Evolutionary conservation across 2,113 vertebrate species (phyloP).

Genomic region (Ellobius talpinus): DNA sequence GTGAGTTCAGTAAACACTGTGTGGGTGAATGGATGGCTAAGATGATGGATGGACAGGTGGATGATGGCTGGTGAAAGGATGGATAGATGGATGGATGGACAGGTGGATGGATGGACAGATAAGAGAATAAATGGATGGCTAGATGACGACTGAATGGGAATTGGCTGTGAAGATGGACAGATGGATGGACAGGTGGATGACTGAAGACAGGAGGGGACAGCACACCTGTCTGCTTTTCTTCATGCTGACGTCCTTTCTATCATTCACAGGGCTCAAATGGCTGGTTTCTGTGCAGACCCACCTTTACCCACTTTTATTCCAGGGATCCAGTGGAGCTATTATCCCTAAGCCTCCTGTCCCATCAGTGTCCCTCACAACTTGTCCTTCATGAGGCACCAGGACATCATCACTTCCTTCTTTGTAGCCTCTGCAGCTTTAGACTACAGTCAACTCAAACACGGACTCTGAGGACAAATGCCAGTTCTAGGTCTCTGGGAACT

Average conservation of each 20-base stretch:
- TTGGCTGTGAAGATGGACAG: not conserved
- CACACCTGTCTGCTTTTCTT: not conserved
- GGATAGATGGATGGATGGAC: no score
- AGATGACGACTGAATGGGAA: not conserved
- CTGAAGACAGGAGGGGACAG: not conserved
- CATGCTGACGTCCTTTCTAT: not conserved
- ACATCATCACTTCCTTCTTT: not conserved
- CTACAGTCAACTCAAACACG: not conserved
- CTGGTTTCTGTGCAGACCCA: not conserved
- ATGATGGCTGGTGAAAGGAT: no score
- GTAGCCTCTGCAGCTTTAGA: not conserved
- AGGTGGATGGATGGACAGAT: not conserved
- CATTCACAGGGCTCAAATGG: not conserved
- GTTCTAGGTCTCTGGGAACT: not conserved
- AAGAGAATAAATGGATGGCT: not conserved
- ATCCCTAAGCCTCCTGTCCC: not conserved
- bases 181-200: not conserved
- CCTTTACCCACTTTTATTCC: not conserved
- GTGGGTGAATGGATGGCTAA: not conserved
- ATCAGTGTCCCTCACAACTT: not conserved
- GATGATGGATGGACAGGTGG: not conserved
- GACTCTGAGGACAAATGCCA: not conserved
- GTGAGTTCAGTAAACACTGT: not conserved
- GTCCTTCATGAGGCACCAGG: not conserved
- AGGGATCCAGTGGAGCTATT: not conserved